Conservation (phyloP, 2,113 vertebrate species). For the Vicugna pacos region DNA sequence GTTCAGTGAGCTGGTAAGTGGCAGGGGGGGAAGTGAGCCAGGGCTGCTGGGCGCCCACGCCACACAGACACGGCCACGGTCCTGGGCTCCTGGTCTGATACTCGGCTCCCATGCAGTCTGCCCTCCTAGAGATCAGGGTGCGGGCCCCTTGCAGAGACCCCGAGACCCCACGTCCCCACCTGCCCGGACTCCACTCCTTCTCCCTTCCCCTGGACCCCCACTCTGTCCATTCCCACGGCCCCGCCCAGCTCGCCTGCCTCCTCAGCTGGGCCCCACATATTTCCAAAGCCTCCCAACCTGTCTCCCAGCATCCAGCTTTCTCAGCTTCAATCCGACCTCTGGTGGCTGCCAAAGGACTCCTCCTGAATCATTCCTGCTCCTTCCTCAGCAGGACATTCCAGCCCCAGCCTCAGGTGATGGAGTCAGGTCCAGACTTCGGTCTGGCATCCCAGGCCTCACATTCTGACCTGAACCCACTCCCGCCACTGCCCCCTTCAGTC, state of each 20-base stretch:
- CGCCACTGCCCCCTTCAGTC: not conserved
- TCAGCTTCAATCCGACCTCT: not conserved
- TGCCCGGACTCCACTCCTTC: not conserved
- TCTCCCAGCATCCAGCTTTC: not conserved
- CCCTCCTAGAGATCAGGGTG: not conserved
- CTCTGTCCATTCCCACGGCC: accelerated
- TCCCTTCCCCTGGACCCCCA: not conserved
- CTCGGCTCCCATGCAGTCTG: not conserved
- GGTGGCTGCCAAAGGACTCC: not conserved
- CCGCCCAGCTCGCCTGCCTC: accelerated
- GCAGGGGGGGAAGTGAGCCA: not conserved
- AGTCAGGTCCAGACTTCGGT: not conserved
- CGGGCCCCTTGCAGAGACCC: not conserved
- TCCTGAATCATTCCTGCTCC: not conserved
- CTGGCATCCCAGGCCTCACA: not conserved
- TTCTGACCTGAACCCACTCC: not conserved
- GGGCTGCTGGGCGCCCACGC: not conserved
- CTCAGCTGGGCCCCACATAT: not conserved
- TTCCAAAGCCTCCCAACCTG: not conserved
- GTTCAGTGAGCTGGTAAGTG: not conserved
- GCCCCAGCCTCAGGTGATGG: not conserved
- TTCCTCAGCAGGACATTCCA: not conserved
- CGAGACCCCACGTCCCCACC: not conserved
- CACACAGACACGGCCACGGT: accelerated
- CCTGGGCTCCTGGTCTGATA: not conserved